Evolutionary conservation across 1,140 invertebrate species (phyloP).

Genomic region (Leptopilina boulardi): DNA sequence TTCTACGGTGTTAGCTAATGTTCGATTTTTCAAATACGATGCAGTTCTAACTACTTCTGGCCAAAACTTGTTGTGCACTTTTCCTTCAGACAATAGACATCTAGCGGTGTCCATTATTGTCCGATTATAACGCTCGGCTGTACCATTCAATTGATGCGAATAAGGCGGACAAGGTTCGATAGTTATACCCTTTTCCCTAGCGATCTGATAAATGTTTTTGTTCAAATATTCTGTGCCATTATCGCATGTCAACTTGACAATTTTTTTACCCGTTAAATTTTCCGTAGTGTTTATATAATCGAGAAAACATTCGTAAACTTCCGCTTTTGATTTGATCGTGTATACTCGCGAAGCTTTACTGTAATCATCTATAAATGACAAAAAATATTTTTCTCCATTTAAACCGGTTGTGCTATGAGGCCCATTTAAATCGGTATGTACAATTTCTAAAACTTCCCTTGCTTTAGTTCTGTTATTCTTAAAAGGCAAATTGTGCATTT

Average conservation of each 20-base stretch:
- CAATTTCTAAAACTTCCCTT: not conserved
- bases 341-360: not conserved
- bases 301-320: not conserved
- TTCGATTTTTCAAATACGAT: not conserved
- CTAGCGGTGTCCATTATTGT: constrained; percentile 51
- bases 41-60: constrained; percentile 1
- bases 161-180: constrained; percentile 67
- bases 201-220: constrained; percentile 46
- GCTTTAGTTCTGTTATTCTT: not conserved
- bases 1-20: not conserved
- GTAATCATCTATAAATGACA: not conserved
- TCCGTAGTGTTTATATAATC: not conserved
- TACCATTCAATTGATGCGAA: constrained; percentile 67
- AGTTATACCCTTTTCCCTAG: constrained; percentile 57
- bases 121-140: constrained; percentile 66
- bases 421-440: not conserved
- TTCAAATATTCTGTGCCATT: constrained; percentile 68
- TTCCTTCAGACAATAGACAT: constrained; percentile 16
- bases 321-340: not conserved
- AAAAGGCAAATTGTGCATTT: not conserved
- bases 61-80: constrained; percentile 8
- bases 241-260: constrained; percentile 62
- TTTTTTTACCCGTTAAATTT: not conserved
- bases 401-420: not conserved
- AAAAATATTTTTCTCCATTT: not conserved